Evolutionary conservation across 2,113 vertebrate species (phyloP), one percentile per base, ranked within the genome.

Genomic region (Seriola rivoliana): DNA sequence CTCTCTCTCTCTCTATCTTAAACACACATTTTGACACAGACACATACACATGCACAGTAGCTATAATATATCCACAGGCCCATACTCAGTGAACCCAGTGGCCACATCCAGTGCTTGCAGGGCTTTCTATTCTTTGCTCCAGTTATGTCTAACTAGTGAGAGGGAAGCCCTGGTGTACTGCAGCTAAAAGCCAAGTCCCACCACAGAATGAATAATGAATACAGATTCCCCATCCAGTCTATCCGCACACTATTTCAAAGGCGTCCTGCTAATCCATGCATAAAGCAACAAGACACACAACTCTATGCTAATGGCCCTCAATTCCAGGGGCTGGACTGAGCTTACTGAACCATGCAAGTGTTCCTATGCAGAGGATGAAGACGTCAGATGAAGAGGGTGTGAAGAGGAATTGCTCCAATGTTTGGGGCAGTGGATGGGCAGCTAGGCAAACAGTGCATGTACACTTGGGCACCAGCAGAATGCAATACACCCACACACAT

Each of bases 171-270:
- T 84, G 84, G 75, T 74, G 85, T 79, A 84, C 84, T 78, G 86
- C 87, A 78, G 89, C 93, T 92, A 91, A 91, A 93, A 92, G 90
- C 89, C 55, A 70, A 75, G 55, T 77, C 78, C 63, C 85, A 86
- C 89, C 82, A 81, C 25, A 70, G 66, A 74, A 89, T 94, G 84
- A 93, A 94, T 94, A 93, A 94, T 94, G 90, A 90, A 94, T 91
- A 63, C 78, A 87, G 82, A 84, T 91, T 79, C 89, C 77, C 77
- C 75, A 91, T 85, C 69, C 78, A 82, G 79, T 85, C 84, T 79
- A 76, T 85, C 60, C 4, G 48, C 88, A 82, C 55, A 63, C 75
- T 78, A 88, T 84, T 91, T 94, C 91, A 93, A 94, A 94, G 90
- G 64, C 76, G 1, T 78, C 67, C 58, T 85, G 85, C 86, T 73